Evolutionary conservation across 2,888 invertebrate genomes (phyloP).

Genomic region (Aspidiotus destructor): DNA sequence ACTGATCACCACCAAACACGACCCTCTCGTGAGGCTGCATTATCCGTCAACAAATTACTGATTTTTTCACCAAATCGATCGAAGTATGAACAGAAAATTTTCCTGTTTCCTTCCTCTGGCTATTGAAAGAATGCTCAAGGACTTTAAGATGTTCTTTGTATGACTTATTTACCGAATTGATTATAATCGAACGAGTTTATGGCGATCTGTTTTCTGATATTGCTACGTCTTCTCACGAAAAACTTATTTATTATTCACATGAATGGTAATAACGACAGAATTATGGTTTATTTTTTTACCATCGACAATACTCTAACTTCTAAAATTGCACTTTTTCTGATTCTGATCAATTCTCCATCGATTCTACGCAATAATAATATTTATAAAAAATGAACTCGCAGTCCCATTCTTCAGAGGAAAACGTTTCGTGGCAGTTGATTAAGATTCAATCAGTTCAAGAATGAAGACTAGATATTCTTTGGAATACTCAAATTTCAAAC

Average conservation of each 20-base stretch:
- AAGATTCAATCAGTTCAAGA: no score
- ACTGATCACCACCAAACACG: no score
- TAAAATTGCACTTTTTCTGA: no score
- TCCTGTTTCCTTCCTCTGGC: constrained; percentile 17
- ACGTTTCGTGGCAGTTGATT: no score
- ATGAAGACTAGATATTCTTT: no score
- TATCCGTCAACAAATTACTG: constrained; percentile 1
- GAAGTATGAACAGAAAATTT: neutral
- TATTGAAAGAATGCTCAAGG: constrained; percentile 12
- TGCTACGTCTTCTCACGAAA: neutral
- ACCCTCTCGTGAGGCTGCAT: neutral
- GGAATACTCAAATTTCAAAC: no score
- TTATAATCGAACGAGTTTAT: constrained; percentile 8
- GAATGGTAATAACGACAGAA: constrained; percentile 26
- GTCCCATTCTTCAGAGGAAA: no score
- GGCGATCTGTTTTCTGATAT: neutral
- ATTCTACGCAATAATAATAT: no score
- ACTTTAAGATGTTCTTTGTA: neutral
- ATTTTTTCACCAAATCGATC: constrained; percentile 24
- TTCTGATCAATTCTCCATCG: no score
- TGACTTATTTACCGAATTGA: constrained; percentile 22
- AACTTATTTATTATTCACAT: neutral
- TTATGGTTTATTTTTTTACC: neutral
- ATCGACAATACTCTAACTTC: no score
- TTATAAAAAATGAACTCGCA: no score